Conservation (phyloP, 2,888 invertebrate genomes). For the Lacanobia oleracea region DNA sequence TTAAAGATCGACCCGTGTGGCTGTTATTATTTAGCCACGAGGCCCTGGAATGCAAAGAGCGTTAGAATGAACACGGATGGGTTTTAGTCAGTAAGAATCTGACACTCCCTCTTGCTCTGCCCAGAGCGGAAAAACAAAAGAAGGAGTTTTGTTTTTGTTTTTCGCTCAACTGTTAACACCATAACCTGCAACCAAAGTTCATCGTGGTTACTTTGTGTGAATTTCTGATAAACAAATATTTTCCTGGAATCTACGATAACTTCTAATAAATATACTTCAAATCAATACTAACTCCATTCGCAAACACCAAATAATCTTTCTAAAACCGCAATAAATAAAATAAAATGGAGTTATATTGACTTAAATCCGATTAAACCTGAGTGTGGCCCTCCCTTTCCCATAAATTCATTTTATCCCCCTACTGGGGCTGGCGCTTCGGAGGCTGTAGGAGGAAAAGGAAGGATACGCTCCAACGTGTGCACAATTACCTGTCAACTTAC, state of each 20-base stretch:
- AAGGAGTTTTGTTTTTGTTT: too few relatives aligned
- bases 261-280: slow-evolving; percentile 10
- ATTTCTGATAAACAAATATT: neutral
- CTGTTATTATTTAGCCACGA: too few relatives aligned
- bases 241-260: neutral
- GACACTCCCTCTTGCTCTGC: too few relatives aligned
- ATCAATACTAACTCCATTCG: neutral
- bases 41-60: too few relatives aligned
- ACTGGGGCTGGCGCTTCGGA: neutral
- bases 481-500: slow-evolving; percentile 50
- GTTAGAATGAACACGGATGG: too few relatives aligned
- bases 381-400: slow-evolving; percentile 2
- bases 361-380: slow-evolving; percentile 35
- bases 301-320: slow-evolving; percentile 10
- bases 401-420: slow-evolving; percentile 44
- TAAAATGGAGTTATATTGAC: slow-evolving; percentile 39
- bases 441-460: slow-evolving; percentile 32
- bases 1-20: too few relatives aligned
- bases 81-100: too few relatives aligned
- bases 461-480: slow-evolving; percentile 37
- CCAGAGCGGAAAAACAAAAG: too few relatives aligned
- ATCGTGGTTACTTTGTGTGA: neutral
- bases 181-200: too few relatives aligned
- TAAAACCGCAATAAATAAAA: slow-evolving; percentile 36
- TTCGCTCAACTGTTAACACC: too few relatives aligned